A percentile compares a stretch with the other conserved stretches of the same genome.
phyloP scores from a whole-genome alignment of 2,888 invertebrate species.

The Limnephilus rhombicus region DNA sequence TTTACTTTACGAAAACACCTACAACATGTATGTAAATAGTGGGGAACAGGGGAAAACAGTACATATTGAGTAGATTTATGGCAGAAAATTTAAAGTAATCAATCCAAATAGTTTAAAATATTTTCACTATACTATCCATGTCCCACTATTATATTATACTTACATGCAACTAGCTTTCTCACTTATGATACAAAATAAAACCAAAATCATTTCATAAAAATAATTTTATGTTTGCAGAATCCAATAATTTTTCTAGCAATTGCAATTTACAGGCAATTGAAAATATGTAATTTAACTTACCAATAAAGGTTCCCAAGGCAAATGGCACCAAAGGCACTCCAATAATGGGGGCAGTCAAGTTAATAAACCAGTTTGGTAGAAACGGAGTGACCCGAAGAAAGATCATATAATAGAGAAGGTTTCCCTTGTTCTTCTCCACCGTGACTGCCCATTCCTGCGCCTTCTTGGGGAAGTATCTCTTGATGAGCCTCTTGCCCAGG shows the following conservation, averaged over 20 bases:
- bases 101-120: background rate
- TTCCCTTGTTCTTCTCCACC: slow-evolving; percentile 90
- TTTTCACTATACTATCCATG: background rate
- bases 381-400: slow-evolving; percentile 98
- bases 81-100: background rate
- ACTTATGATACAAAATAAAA: too few species aligned
- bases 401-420: slow-evolving; percentile 96
- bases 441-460: slow-evolving; percentile 91
- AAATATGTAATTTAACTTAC: slow-evolving; percentile 74
- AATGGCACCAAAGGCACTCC: slow-evolving; percentile 96
- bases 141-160: background rate
- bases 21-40: too few species aligned
- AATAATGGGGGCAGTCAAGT: slow-evolving; percentile 96
- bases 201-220: too few species aligned
- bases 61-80: background rate
- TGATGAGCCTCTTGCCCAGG: slow-evolving; percentile 90
- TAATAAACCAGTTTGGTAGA: slow-evolving; percentile 99
- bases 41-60: too few species aligned
- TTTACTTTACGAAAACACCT: too few species aligned
- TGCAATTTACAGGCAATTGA: background rate
- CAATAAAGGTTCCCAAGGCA: slow-evolving; percentile 96
- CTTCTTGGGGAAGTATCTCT: slow-evolving; percentile 92
- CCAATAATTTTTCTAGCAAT: too few species aligned
- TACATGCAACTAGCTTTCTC: too few species aligned
- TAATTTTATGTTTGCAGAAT: too few species aligned